Evolutionary conservation across 2,113 vertebrate genomes (phyloP).

Genomic region (Merops nubicus): DNA sequence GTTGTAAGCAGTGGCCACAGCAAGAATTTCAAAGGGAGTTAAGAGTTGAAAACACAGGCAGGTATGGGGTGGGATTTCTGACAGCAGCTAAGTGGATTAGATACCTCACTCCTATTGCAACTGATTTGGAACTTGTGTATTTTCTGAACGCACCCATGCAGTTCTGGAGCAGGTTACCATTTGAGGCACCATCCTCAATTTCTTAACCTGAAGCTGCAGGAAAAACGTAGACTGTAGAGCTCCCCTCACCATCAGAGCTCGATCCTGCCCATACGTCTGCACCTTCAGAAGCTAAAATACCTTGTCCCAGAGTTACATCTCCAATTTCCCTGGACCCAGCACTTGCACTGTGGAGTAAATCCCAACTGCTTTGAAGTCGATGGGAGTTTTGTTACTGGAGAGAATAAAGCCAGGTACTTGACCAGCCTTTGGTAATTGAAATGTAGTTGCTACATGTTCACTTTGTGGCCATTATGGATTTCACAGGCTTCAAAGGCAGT

Average conservation of each 20-base stretch:
- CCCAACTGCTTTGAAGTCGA: conserved; percentile 11
- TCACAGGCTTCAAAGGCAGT: conserved; percentile 58
- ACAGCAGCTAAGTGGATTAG: neutral
- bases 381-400: conserved; percentile 39
- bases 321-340: neutral
- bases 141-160: neutral
- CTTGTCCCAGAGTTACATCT: neutral
- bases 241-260: neutral
- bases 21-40: neutral
- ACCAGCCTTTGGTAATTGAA: conserved; percentile 51
- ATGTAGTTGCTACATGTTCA: conserved; percentile 29
- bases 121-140: neutral
- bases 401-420: conserved; percentile 47
- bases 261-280: neutral
- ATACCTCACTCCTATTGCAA: neutral
- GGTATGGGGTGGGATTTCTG: neutral
- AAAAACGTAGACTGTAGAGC: neutral
- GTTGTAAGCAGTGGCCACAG: neutral
- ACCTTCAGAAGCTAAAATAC: neutral
- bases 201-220: neutral
- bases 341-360: neutral
- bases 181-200: neutral
- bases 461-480: conserved; percentile 50
- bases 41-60: neutral
- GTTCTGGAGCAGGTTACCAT: neutral